Percentiles rank a stretch among this genome's conserved stretches.
Evolutionary conservation across 30 jellyfish, hydroid and myxozoan species (phyloP).

Genomic region (Catostylus mosaicus): DNA sequence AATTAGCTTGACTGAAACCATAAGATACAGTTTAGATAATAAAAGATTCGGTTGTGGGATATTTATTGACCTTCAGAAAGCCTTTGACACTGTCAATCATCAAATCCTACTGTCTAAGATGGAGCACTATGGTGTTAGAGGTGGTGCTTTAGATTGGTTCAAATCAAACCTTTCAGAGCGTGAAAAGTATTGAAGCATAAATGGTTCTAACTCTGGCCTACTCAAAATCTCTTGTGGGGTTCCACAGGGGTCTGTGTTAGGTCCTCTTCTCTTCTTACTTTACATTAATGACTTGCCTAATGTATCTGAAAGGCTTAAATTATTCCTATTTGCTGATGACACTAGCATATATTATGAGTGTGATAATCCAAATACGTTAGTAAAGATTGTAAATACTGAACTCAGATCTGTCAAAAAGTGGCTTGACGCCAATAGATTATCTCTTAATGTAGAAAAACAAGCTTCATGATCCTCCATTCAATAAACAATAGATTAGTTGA

Average conservation of each 20-base stretch:
- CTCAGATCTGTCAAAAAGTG: slow-evolving; percentile 22
- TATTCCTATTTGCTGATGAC: slow-evolving; percentile 53
- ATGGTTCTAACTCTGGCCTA: slow-evolving; percentile 38
- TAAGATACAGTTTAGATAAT: slow-evolving; percentile 18
- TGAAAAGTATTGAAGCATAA: slow-evolving; percentile 23
- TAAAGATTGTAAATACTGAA: slow-evolving; percentile 25
- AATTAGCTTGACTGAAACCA: slow-evolving; percentile 31
- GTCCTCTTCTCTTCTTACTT: slow-evolving; percentile 51
- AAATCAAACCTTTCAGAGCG: slow-evolving; percentile 18
- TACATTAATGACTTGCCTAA: slow-evolving; percentile 43
- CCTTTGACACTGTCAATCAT: slow-evolving; percentile 27
- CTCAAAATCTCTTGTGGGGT: slow-evolving; percentile 28
- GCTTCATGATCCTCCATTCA: slow-evolving; percentile 9
- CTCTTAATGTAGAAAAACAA: neutral
- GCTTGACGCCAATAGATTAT: slow-evolving; percentile 23
- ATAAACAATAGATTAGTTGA: slow-evolving; percentile 2
- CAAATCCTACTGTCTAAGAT: slow-evolving; percentile 25
- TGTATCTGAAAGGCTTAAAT: slow-evolving; percentile 35
- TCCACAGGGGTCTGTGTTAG: slow-evolving; percentile 34
- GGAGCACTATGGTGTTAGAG: slow-evolving; percentile 32
- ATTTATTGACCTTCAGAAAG: slow-evolving; percentile 40
- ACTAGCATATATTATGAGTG: slow-evolving; percentile 36
- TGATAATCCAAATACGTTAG: slow-evolving; percentile 23
- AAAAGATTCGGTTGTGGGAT: slow-evolving; percentile 37
- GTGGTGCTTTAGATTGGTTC: slow-evolving; percentile 12